Conservation (phyloP, 2,113 vertebrate genomes). For the Megaptera novaeangliae region DNA sequence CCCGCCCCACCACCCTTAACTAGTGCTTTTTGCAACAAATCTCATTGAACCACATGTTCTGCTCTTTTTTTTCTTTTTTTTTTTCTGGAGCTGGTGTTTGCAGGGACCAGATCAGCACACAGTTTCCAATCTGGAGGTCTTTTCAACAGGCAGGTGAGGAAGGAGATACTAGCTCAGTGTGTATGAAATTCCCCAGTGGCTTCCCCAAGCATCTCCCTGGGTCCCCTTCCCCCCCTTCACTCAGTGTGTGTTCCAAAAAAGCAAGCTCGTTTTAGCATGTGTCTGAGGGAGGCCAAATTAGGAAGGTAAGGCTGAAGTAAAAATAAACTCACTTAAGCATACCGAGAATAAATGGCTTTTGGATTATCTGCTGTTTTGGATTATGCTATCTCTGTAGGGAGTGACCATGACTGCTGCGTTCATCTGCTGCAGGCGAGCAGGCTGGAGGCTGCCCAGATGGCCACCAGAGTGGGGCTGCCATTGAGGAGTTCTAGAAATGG, state of each 20-base stretch:
- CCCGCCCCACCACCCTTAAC: neutral
- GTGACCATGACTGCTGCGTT: neutral
- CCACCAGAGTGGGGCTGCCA: neutral
- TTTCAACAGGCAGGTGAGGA: neutral
- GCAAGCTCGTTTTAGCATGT: neutral
- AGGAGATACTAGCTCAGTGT: neutral
- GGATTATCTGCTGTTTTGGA: constrained; percentile 18
- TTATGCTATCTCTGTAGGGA: neutral
- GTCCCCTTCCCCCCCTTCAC: neutral
- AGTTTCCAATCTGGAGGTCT: neutral
- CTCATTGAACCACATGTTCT: neutral
- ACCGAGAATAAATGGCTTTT: constrained; percentile 46
- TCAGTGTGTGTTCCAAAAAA: neutral
- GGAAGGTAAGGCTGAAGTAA: constrained; percentile 24
- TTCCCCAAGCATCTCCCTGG: neutral
- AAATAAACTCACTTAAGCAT: constrained; percentile 33
- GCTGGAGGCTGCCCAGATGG: neutral
- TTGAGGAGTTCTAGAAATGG: neutral
- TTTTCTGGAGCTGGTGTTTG: neutral
- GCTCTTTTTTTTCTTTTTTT: neutral
- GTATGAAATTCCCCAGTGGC: neutral
- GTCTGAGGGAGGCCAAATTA: constrained; percentile 19
- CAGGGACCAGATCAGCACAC: neutral
- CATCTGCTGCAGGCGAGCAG: neutral
- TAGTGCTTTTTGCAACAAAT: neutral